Percentiles rank a stretch among this genome's conserved stretches.
Evolutionary conservation across 2,888 invertebrate genomes (phyloP).

Genomic region (Agriopis marginaria): DNA sequence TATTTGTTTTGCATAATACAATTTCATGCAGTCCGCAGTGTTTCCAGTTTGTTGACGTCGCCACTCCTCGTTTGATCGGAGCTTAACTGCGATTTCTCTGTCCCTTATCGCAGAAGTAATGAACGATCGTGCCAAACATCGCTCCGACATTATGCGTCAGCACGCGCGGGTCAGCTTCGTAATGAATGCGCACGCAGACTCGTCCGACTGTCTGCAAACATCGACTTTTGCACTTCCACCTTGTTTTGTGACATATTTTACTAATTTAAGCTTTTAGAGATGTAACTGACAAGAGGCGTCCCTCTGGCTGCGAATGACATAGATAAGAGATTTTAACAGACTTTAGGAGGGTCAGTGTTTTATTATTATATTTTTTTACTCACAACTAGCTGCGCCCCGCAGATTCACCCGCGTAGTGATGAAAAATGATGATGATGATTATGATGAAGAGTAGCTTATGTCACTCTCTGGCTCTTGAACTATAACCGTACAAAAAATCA

Average conservation of each 20-base stretch:
- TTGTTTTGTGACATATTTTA: conserved; percentile 18
- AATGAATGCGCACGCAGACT: conserved; percentile 74
- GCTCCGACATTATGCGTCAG: conserved; percentile 66
- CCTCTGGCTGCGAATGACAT: conserved; percentile 52
- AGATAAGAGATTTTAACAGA: too few species aligned
- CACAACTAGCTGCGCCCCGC: too few species aligned
- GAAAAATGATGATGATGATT: too few species aligned
- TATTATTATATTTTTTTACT: too few species aligned
- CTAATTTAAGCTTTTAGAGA: not conserved
- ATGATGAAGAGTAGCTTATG: too few species aligned
- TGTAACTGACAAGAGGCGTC: not conserved
- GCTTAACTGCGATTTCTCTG: conserved; percentile 42
- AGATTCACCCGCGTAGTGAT: too few species aligned
- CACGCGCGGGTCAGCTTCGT: conserved; percentile 72
- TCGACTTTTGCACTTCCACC: conserved; percentile 57
- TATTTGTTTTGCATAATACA: too few species aligned
- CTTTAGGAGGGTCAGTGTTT: too few species aligned
- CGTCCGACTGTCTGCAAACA: conserved; percentile 62
- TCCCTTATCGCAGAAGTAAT: conserved; percentile 61
- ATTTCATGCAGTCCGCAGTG: too few species aligned
- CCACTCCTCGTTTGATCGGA: not conserved
- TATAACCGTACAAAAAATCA: too few species aligned
- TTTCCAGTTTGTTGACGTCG: not conserved
- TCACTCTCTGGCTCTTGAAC: too few species aligned
- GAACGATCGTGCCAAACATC: conserved; percentile 65